Evolutionary conservation across 2,113 vertebrate species (phyloP), one percentile per base, ranked within the genome.

Genomic region (Falcunculus frontatus): DNA sequence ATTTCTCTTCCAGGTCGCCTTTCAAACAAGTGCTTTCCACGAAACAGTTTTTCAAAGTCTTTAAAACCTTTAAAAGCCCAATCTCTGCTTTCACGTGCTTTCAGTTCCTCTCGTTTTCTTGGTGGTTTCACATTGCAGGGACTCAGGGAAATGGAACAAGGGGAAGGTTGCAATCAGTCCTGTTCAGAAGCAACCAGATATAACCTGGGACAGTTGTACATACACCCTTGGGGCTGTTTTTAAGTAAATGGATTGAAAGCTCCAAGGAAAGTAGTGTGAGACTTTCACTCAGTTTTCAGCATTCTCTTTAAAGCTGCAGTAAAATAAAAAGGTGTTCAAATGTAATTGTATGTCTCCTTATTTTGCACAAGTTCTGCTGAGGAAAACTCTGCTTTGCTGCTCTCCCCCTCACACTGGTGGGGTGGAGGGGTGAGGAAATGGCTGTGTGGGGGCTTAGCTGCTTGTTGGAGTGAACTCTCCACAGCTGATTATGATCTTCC

Each of bases 141-240:
- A 93, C 87, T 85, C 17, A 9, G 79, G 67, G 72, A 84, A 92
- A 47, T 39, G 39, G 59, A 93, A 60, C 44, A 60, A 70, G 50
- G 67, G 50, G 52, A 75, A 77, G 53, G 55, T 37, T 92, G 64
- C 62, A 93, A 69, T 94, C 49, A 27, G 64, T 85, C 86, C 59
- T 87, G 33, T n/a, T 91, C 92, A 53, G 89, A 93, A 95, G 89
- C 70, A 93, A 47, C 46, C 65, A 81, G 42, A 57, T 91, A 26
- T 53, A 88, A 90, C 74, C 80, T 79, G 84, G 41, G 74, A 91
- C 41, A 60, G 26, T 50, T 76, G 75, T 30, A 30, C 39, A 35
- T 1, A 1, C 8, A 64, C 44, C 81, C 62, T 70, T 50, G 33
- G 41, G 47, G 32, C 9, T 87, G 50, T 95, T 91, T 96, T 70